Evolutionary conservation across 2,797 vertebrate genomes (phyloP), one percentile per base, ranked within the genome.

Genomic region (Cheirogaleus major): DNA sequence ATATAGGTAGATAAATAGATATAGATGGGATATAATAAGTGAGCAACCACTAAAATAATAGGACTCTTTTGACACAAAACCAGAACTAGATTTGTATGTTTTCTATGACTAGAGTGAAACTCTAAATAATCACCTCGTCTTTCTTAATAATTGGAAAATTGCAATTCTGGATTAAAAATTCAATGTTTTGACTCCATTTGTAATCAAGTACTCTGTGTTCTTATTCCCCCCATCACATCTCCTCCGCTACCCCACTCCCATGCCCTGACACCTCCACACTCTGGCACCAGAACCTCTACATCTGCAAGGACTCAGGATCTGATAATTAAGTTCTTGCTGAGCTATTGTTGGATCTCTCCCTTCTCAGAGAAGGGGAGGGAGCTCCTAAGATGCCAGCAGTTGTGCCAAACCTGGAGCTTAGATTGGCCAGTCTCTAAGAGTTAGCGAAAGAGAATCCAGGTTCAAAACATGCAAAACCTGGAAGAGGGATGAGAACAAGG

Each of bases 101-200:
- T 93, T 80, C 55, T 41, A 30, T 7, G 25, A 38, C 48, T 4
- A 30, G 50, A 30, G 25, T 41, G 52, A 59, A 9, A 59, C 25
- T 50, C 48, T 55, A 70, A 87, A 91, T 61, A 85, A 85, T 69
- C 32, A 22, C 22, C 32, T 67, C 13, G 2, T 45, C 43, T 93
- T 92, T 93, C 59, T 55, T 50, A 61, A 38, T 57, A 79, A 84
- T 89, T 87, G 79, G 22, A 94, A 82, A 79, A 30, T n/a, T 84
- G 3, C 30, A 35, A 89, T 76, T 70, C 43, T 27, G 17, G 8
- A 45, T 57, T 85, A 32, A 86, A 93, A 41, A 69, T 69, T 52
- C 89, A 27, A 30, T 43, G 38, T 45, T 67, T 30, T 32, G 20
- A n/a, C 22, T 13, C 17, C 27, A 78, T 61, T 86, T 69, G 30